A percentile compares a stretch with the other conserved stretches of the same genome.
Evolutionary conservation across 1,140 invertebrate species (phyloP).

Genomic region (Ceratina japonica): DNA sequence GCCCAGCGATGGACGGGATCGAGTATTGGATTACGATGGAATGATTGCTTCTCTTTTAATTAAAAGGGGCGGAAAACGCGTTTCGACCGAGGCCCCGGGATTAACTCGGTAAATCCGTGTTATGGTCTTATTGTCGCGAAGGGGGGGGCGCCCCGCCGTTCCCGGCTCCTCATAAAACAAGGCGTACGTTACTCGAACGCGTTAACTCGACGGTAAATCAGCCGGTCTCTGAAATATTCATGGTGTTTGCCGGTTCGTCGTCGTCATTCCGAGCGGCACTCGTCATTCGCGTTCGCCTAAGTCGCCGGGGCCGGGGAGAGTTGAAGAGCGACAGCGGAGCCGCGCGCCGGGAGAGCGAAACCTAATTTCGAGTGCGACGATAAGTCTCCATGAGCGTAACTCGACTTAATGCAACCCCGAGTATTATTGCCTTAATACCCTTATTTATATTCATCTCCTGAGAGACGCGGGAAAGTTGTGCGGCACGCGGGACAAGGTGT

Average conservation of each 20-base stretch:
- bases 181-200: neutral
- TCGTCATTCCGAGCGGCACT: conserved; percentile 16
- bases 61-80: conserved; percentile 48
- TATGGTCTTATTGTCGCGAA: conserved; percentile 54
- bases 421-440: conserved; percentile 58
- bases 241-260: conserved; percentile 5
- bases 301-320: no score
- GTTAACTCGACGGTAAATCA: conserved; percentile 22
- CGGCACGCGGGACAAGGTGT: conserved; percentile 17
- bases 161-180: conserved; percentile 35
- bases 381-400: conserved; percentile 30
- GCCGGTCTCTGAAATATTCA: conserved; percentile 29
- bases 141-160: neutral
- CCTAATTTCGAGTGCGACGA: conserved; percentile 20
- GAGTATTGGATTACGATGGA: conserved; percentile 63
- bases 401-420: conserved; percentile 14
- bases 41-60: conserved; percentile 62
- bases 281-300: neutral
- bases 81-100: conserved; percentile 44
- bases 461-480: conserved; percentile 9
- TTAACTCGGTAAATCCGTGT: conserved; percentile 59
- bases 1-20: conserved; percentile 34
- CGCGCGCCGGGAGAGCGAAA: neutral
- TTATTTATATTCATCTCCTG: conserved; percentile 64
- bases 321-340: neutral